Evolutionary conservation across 2,113 vertebrate species (phyloP).

Genomic region (Gymnarchus niloticus): DNA sequence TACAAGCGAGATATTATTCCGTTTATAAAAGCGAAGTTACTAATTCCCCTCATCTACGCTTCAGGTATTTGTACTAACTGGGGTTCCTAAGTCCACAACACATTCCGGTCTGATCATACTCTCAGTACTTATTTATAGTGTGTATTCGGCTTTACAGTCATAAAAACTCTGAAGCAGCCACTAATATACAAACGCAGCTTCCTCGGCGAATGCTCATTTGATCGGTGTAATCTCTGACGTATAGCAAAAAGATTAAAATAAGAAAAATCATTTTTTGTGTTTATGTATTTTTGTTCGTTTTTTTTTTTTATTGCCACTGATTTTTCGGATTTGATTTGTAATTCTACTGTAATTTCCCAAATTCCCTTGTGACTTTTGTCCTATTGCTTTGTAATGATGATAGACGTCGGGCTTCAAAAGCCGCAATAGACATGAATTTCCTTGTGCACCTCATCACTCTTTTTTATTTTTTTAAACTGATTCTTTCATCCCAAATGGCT

Average conservation of each 20-base stretch:
- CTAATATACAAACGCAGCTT: neutral
- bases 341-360: neutral
- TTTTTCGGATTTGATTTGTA: neutral
- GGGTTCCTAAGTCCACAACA: neutral
- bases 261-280: neutral
- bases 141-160: neutral
- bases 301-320: neutral
- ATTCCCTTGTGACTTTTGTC: neutral
- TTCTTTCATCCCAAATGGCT: neutral
- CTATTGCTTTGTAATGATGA: neutral
- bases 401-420: neutral
- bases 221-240: neutral
- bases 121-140: neutral
- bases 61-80: neutral
- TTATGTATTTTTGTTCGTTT: neutral
- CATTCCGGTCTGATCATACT: neutral
- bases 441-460: neutral
- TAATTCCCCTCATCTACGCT: neutral
- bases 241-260: neutral
- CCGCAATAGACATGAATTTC: neutral
- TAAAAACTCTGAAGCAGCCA: neutral
- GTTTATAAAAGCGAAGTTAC: neutral
- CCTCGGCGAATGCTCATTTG: neutral
- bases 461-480: neutral
- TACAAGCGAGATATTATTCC: conserved; percentile 1